Conservation (phyloP, 2,797 vertebrate species). For the Aulostomus chinensis region DNA sequence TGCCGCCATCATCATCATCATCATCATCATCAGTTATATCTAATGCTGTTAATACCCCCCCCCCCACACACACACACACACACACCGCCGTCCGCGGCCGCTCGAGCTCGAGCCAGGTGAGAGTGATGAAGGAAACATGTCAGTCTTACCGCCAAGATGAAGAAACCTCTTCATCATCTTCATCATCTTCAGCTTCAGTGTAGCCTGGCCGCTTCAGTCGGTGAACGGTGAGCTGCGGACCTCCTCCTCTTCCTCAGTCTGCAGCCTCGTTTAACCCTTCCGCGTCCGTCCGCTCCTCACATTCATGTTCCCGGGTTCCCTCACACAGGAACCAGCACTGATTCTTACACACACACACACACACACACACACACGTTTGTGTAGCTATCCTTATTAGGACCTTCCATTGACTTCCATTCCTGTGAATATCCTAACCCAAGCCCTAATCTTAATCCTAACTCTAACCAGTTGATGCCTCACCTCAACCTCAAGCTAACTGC, state of each 20-base stretch:
- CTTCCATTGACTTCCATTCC: too few species aligned
- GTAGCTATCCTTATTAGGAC: too few species aligned
- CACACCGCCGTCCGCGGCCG: neutral
- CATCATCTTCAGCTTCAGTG: conserved; percentile 22
- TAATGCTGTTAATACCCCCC: neutral
- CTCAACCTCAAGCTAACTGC: too few species aligned
- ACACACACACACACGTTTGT: conserved; percentile 8
- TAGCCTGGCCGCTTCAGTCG: too few species aligned
- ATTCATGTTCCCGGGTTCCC: neutral
- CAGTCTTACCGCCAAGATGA: conserved; percentile 41
- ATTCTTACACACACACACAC: conserved; percentile 1
- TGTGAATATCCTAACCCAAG: too few species aligned
- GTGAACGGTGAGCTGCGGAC: neutral
- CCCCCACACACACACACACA: neutral
- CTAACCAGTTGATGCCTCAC: too few species aligned
- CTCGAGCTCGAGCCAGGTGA: too few species aligned
- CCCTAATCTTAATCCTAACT: too few species aligned
- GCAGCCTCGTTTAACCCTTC: conserved; percentile 9
- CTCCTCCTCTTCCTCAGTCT: conserved; percentile 25
- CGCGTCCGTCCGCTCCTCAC: neutral
- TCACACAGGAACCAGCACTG: neutral
- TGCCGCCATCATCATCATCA: conserved; percentile 5
- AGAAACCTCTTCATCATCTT: conserved; percentile 16
- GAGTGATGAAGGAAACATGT: neutral
- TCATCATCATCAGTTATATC: conserved; percentile 5